Conservation (phyloP, 1,140 invertebrate species). For the Neuroterus valhalla region DNA sequence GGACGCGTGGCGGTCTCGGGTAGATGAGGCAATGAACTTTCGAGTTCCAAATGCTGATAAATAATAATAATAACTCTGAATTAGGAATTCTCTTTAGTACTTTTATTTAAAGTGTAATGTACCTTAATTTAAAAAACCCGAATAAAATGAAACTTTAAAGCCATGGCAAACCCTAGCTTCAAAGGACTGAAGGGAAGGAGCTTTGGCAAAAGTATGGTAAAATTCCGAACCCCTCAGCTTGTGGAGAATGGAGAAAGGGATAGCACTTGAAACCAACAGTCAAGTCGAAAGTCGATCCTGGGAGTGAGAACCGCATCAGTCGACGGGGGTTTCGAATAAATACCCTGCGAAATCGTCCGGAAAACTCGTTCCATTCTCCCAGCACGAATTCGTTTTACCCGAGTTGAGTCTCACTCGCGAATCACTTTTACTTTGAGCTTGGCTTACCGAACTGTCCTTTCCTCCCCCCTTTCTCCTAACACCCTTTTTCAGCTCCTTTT, state of each 20-base stretch:
- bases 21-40: too few relatives aligned
- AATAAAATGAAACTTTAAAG: not conserved
- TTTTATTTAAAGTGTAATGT: too few relatives aligned
- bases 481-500: conserved; percentile 4
- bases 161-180: not conserved
- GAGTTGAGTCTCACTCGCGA: conserved; percentile 26
- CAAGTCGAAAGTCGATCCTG: conserved; percentile 49
- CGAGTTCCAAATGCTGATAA: too few relatives aligned
- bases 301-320: conserved; percentile 55
- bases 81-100: too few relatives aligned
- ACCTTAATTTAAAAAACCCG: too few relatives aligned
- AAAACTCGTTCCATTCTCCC: conserved; percentile 63
- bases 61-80: too few relatives aligned
- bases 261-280: conserved; percentile 17
- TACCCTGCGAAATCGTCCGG: conserved; percentile 64
- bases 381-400: conserved; percentile 36
- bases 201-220: not conserved
- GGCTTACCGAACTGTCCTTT: conserved; percentile 17
- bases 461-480: not conserved
- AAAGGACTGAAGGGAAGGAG: not conserved
- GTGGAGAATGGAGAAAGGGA: conserved; percentile 23
- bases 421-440: conserved; percentile 30
- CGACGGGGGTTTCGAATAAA: conserved; percentile 56
- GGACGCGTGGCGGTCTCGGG: too few relatives aligned
- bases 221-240: conserved; percentile 14